Evolutionary conservation across 2,113 vertebrate genomes (phyloP).

Genomic region (Zeus faber): DNA sequence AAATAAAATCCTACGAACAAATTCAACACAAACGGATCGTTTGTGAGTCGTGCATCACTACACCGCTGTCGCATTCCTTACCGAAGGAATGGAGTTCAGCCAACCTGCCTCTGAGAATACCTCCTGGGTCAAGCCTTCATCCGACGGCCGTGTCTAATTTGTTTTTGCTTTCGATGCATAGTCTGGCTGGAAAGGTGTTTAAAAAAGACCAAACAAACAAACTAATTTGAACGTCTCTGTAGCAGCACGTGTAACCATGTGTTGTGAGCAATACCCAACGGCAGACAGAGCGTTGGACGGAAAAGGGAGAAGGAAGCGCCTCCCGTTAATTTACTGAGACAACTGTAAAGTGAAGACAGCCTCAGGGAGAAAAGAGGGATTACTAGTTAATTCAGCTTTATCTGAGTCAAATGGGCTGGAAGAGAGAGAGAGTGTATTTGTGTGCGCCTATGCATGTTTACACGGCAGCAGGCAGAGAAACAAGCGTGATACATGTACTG

Average conservation of each 20-base stretch:
- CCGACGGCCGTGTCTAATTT: background rate
- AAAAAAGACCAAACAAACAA: background rate
- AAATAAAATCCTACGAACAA: too few relatives aligned
- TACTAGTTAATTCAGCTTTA: constrained; percentile 52
- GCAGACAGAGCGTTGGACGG: constrained; percentile 27
- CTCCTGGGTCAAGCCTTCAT: too few relatives aligned
- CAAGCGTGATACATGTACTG: too few relatives aligned
- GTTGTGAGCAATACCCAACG: constrained; percentile 13
- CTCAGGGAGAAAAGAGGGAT: constrained; percentile 42
- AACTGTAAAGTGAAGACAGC: constrained; percentile 47
- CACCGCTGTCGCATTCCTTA: too few relatives aligned
- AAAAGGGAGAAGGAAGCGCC: constrained; percentile 14
- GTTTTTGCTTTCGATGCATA: background rate
- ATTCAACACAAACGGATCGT: too few relatives aligned
- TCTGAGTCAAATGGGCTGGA: constrained; percentile 48
- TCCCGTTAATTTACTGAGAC: constrained; percentile 53
- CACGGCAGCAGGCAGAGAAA: too few relatives aligned
- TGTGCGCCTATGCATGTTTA: too few relatives aligned
- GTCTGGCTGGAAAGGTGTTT: background rate
- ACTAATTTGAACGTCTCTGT: constrained; percentile 5
- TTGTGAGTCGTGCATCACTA: too few relatives aligned
- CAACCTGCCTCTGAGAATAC: too few relatives aligned
- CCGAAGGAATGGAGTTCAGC: too few relatives aligned
- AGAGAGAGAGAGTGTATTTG: too few relatives aligned
- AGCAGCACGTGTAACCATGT: constrained; percentile 6